Base-by-base conservation (phyloP, 2,113 vertebrate species). In the Takifugu bimaculatus region DNA sequence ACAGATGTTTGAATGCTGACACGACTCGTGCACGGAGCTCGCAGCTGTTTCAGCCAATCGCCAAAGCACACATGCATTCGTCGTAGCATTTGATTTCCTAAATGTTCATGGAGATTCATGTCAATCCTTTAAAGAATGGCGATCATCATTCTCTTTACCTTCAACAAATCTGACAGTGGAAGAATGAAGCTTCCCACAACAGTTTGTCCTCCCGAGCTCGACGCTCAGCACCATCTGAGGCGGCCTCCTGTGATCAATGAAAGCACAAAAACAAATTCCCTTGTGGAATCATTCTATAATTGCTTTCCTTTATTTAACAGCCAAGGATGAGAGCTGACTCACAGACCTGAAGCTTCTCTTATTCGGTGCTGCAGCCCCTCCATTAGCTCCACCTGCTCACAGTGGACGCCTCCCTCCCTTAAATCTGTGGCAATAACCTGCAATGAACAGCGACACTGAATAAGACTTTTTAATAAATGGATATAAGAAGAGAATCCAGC, bases 391-490 rank as follows among this genome's bases (percentile, higher is more conserved):
- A 32, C 10, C 32, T 1, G 51, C 79, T 76, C 72, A 54, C 43
- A 63, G 49, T 79, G 74, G 70, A 68, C 1, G 57, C 68, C 43
- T 68, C 70, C 54, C 49, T 64, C 58, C 20, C 45, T 74, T 50
- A 59, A 69, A 72, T 73, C 75, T 49, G 47, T 43, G 6, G 60
- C 72, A 85, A 84, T 82, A 77, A 84, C 70, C 57, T 70, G 54
- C 73, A 68, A 78, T 65, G 63, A 72, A 66, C 66, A 45, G 61
- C 65, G 77, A 81, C 68, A 68, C 54, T 69, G 68, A 83, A 72
- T 75, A 53, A 60, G 66, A 70, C 68, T 77, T 88, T 88, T 88
- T 87, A 86, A 84, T 89, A 84, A 87, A 81, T 32, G 59, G 80
- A 71, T 81, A 82, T 79, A 70, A 81, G 76, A 61, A 52, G 58